These are phyloP conservation scores for Andrena chrysosceles DNA, from an alignment of 2,888 invertebrate genomes.

Conservation along the genomic window DNA sequence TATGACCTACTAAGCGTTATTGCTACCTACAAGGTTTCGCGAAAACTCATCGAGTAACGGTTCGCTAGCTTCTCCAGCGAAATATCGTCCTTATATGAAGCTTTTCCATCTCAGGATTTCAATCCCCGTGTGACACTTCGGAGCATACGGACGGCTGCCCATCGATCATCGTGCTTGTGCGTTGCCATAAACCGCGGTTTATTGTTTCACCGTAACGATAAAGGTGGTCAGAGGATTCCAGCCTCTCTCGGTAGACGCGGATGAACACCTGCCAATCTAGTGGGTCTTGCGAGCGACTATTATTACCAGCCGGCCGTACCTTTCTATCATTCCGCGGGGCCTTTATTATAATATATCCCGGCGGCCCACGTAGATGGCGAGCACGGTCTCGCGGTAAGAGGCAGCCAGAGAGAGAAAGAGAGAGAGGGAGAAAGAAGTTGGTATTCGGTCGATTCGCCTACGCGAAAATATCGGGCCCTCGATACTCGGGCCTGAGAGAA, in stretches of 20 bases:
- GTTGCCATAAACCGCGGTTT: constrained; percentile 5
- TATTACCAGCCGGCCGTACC: constrained; percentile 74
- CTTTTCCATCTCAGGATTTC: neutral
- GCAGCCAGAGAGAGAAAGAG: constrained; percentile 38
- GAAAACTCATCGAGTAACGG: too few relatives aligned
- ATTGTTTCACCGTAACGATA: constrained; percentile 30
- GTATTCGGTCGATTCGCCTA: constrained; percentile 69
- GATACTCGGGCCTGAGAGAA: constrained; percentile 11
- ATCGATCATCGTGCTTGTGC: neutral
- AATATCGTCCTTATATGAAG: neutral
- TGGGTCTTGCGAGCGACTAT: constrained; percentile 66
- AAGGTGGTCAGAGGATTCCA: neutral
- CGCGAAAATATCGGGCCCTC: constrained; percentile 57
- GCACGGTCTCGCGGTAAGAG: constrained; percentile 54
- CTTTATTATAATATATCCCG: constrained; percentile 69
- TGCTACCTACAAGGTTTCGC: too few relatives aligned
- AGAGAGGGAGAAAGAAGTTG: constrained; percentile 46
- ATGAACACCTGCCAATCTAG: constrained; percentile 70
- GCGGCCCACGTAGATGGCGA: constrained; percentile 69
- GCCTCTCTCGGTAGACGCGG: constrained; percentile 40
- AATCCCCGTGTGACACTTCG: neutral
- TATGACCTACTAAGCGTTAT: too few relatives aligned
- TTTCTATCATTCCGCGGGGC: constrained; percentile 76
- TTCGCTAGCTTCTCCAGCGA: too few relatives aligned
- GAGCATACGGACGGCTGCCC: neutral